Conservation (phyloP, 2,113 vertebrate genomes). For the Enhydra lutris region DNA sequence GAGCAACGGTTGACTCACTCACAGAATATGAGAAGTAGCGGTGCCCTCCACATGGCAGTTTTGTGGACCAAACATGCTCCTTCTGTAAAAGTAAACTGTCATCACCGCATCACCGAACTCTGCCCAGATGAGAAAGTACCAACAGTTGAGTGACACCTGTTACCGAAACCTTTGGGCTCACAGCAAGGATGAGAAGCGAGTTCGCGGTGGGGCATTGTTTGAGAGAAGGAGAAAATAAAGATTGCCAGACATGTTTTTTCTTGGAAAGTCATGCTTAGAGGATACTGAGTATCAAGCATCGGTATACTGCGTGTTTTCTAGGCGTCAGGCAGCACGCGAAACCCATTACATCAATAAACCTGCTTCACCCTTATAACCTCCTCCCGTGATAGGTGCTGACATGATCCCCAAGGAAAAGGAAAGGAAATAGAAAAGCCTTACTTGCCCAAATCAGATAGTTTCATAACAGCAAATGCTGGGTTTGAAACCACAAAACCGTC, state of each 20-base stretch:
- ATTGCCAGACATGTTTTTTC: background rate
- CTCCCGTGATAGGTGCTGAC: accelerated
- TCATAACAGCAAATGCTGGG: background rate
- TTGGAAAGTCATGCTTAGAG: background rate
- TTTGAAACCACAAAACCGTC: background rate
- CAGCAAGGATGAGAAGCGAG: background rate
- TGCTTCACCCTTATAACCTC: background rate
- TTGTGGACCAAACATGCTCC: background rate
- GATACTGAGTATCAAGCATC: background rate
- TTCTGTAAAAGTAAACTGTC: background rate
- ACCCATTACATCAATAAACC: no score
- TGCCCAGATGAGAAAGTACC: background rate
- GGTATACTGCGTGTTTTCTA: no score
- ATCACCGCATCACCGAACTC: background rate
- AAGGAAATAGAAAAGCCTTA: background rate
- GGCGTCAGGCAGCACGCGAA: accelerated
- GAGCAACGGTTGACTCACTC: background rate
- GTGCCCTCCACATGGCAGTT: background rate
- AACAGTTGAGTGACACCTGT: background rate
- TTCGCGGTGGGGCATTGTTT: background rate
- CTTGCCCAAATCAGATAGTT: background rate
- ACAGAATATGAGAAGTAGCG: background rate
- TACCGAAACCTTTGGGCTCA: background rate
- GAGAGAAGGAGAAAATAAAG: background rate
- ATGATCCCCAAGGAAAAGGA: background rate